Conservation (phyloP, 2,113 vertebrate species). For the Colius striatus region DNA sequence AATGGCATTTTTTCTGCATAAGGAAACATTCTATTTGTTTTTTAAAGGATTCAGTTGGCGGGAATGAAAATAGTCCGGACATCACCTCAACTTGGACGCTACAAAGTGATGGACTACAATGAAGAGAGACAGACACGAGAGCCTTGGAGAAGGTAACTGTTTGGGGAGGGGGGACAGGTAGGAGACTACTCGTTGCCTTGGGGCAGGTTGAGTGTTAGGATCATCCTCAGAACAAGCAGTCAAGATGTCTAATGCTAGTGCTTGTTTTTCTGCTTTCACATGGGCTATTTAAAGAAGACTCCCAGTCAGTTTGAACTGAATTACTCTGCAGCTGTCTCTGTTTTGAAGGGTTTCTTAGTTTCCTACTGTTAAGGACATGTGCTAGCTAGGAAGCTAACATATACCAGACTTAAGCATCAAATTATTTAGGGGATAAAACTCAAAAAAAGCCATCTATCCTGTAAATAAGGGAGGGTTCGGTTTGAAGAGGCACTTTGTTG, state of each 20-base stretch:
- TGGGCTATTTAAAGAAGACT: not conserved
- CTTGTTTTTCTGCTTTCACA: not conserved
- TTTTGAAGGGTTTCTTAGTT: not conserved
- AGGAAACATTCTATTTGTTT: not conserved
- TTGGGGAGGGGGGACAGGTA: not conserved
- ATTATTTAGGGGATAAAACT: not conserved
- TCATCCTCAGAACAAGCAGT: not conserved
- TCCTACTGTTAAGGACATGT: not conserved
- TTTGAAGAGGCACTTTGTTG: not conserved
- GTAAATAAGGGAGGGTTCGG: not conserved
- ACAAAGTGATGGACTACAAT: conserved; percentile 63
- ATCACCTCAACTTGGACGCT: conserved; percentile 62
- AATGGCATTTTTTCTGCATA: not conserved
- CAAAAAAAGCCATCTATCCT: not conserved
- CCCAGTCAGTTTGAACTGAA: not conserved
- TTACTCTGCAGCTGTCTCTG: not conserved
- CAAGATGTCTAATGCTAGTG: not conserved
- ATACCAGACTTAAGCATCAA: not conserved
- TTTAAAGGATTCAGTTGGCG: conserved; percentile 67
- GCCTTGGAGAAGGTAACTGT: conserved; percentile 50
- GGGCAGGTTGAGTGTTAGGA: not conserved
- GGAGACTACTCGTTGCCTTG: not conserved
- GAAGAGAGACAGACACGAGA: not conserved
- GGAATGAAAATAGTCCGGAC: conserved; percentile 71
- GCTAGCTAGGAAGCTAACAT: not conserved